These are phyloP conservation scores for Erythrocercus mccallii DNA, from an alignment of 2,113 vertebrate species.

Conservation along the genomic window DNA sequence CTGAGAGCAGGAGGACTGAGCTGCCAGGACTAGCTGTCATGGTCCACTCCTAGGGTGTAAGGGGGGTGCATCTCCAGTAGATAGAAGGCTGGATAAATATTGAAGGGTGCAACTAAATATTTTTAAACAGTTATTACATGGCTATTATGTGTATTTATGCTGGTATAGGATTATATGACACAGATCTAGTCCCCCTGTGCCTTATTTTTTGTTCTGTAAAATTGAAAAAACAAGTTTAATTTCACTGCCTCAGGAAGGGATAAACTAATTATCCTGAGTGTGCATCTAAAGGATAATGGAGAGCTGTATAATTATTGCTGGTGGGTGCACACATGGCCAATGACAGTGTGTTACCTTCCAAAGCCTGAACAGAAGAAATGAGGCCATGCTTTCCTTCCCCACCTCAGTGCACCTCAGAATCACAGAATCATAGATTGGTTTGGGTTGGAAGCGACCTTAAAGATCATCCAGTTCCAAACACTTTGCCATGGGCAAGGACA, in stretches of 20 bases:
- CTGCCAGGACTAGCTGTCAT: not conserved
- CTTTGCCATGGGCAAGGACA: not conserved
- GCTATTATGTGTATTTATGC: not conserved
- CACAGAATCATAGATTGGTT: not conserved
- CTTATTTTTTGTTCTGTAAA: not conserved
- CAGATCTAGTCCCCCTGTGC: not conserved
- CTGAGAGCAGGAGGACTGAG: not conserved
- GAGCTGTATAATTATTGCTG: not conserved
- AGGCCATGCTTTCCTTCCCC: not conserved
- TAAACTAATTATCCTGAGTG: not conserved
- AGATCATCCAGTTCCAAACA: not conserved
- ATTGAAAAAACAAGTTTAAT: not conserved
- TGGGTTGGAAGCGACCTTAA: not conserved
- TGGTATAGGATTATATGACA: not conserved
- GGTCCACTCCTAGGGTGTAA: not conserved
- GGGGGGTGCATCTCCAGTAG: not conserved
- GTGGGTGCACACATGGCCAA: not conserved
- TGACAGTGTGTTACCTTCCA: not conserved
- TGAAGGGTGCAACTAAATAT: not conserved
- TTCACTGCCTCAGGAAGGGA: not conserved
- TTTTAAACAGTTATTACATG: not conserved
- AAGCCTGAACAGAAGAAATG: not conserved
- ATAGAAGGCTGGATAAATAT: not conserved
- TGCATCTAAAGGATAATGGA: not conserved
- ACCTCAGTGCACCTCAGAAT: fast-evolving